Percentiles rank a stretch among this genome's conserved stretches.
Conservation (phyloP, 2,113 vertebrate species). For the Prionailurus viverrinus region DNA sequence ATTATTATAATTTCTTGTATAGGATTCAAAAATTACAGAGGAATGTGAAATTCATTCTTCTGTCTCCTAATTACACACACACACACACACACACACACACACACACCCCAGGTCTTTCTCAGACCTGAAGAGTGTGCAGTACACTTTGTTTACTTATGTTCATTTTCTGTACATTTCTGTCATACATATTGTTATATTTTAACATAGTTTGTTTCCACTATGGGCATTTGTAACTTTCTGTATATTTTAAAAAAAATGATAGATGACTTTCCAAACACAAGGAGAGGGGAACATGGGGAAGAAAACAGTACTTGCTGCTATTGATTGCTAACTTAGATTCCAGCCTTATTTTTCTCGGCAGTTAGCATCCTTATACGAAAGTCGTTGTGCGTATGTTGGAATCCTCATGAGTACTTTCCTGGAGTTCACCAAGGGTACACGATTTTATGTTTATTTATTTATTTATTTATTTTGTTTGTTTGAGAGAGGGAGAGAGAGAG, state of each 20-base stretch:
- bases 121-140: background rate
- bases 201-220: background rate
- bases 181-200: background rate
- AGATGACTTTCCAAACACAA: background rate
- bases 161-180: background rate
- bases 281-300: accelerated
- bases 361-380: background rate
- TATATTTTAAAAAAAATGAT: background rate
- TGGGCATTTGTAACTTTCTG: background rate
- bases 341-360: background rate
- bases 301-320: background rate
- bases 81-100: background rate
- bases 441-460: background rate
- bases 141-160: background rate
- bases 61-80: background rate
- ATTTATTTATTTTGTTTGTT: no score
- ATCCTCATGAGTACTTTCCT: background rate
- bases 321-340: background rate
- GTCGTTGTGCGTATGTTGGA: background rate
- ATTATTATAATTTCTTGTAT: background rate
- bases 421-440: background rate
- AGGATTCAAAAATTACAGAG: background rate
- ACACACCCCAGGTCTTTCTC: background rate
- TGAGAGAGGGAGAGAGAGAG: no score
- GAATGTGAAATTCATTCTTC: background rate